A percentile compares a stretch with the other conserved stretches of the same genome.
These are phyloP conservation scores for Eupithecia dodoneata DNA, from an alignment of 2,888 invertebrate genomes.

Conservation along the genomic window DNA sequence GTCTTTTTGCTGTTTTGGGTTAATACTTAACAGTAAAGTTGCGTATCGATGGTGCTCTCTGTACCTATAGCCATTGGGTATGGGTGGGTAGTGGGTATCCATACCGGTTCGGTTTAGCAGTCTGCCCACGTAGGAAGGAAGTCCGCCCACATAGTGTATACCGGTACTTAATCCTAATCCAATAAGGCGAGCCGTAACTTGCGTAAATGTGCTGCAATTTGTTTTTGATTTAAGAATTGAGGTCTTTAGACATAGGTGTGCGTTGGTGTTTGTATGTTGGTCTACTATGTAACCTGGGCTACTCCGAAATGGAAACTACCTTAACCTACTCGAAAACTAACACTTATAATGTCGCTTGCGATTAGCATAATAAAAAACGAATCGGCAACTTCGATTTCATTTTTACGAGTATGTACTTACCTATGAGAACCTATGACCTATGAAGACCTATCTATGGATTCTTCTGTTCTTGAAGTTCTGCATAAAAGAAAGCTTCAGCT, in stretches of 20 bases:
- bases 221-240: constrained; percentile 23
- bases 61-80: neutral
- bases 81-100: constrained; percentile 6
- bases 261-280: neutral
- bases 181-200: constrained; percentile 26
- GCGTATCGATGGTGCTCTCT: neutral
- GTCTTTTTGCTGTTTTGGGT: too few species aligned
- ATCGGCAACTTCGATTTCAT: too few species aligned
- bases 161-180: constrained; percentile 35
- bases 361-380: too few species aligned
- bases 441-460: neutral
- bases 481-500: neutral
- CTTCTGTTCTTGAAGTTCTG: too few species aligned
- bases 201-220: constrained; percentile 34
- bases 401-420: too few species aligned
- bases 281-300: neutral
- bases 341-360: too few species aligned
- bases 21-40: neutral
- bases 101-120: constrained; percentile 23
- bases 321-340: too few species aligned
- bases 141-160: constrained; percentile 33
- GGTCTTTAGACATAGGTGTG: neutral
- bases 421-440: too few species aligned
- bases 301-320: too few species aligned
- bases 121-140: constrained; percentile 42